Conservation (phyloP, 2,797 vertebrate genomes). For the Hippopotamyrus pictus region DNA sequence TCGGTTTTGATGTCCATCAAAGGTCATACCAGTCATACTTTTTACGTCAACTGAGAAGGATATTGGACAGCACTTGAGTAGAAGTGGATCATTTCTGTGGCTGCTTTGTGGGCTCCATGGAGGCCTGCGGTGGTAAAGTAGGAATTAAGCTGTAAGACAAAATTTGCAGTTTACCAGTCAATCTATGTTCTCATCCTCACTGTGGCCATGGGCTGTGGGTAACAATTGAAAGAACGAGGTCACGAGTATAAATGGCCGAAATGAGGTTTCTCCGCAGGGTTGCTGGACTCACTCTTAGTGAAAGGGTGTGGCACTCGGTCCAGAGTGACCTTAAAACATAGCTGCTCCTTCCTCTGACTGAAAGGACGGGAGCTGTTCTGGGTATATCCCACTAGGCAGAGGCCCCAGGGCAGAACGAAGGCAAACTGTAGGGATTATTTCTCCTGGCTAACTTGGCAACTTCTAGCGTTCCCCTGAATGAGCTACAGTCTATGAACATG, state of each 20-base stretch:
- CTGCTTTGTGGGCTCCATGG: not conserved
- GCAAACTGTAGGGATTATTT: not conserved
- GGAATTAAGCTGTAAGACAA: not conserved
- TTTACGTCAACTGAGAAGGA: not conserved
- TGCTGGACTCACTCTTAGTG: not conserved
- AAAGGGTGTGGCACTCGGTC: not conserved
- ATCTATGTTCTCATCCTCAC: not conserved
- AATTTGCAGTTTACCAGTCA: not conserved
- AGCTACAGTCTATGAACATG: not conserved
- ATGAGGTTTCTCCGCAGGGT: not conserved
- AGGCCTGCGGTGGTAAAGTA: not conserved
- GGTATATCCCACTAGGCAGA: not conserved
- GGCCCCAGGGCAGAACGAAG: not conserved
- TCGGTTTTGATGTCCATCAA: not conserved
- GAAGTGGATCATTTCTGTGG: not conserved
- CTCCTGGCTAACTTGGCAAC: not conserved
- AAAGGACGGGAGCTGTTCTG: not conserved
- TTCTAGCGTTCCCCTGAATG: not conserved
- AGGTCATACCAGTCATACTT: not conserved
- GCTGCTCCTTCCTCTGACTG: not conserved
- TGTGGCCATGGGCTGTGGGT: not conserved
- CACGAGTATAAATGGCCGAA: not conserved
- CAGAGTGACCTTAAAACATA: not conserved
- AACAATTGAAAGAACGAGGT: not conserved
- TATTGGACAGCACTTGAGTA: not conserved